Base-by-base conservation (phyloP, 53 echinoderm and acorn worm species). In the Holothuria leucospilota region DNA sequence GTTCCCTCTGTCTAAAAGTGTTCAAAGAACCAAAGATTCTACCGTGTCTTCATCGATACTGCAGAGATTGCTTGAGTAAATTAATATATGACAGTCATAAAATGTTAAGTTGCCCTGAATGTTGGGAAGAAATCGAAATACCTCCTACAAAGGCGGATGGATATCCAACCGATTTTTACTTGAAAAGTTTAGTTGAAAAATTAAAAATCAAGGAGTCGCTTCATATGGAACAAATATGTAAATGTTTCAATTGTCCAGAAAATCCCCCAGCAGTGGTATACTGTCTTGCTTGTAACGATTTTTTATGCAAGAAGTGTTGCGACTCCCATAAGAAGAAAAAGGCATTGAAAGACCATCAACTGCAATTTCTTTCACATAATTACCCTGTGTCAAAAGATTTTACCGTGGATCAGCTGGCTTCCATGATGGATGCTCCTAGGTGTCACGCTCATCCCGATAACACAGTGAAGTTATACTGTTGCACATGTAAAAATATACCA, bases 41-140 rank as follows among this genome's bases (percentile, higher is more conserved):
- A 21, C 78, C 78, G 24, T 78, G 78, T 15, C 59, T 58, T 27
- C 78, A 78, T 59, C 21, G 78, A 29, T 78, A 78, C 29, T 78
- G 78, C 59, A 78, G 27, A 78, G 58, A 11, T 25, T 78, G 78
- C 27, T 59, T 78, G 78, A 29, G 5, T 18, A 24, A 11, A 4
- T 24, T 78, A 13, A 59, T 58, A 5, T 6, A 14, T 29, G 20
- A 21, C 8, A 26, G 30, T 14, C 26, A 26, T 6, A 59, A 26
- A 7, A 56, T 53, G 8, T 25, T 59, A 6, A 59, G 27, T 24
- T 78, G 78, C 29, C 78, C 78, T 59, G 29, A 53, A 16, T 78
- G 78, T 28, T 16, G 56, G 26, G 13, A 25, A 13, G 59, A 13
- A 20, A 24, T 11, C 23, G 6, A 24, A 20, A 78, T 78, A 24